phyloP scores from a whole-genome alignment of 2,888 invertebrate species.

The Acanthoscelides obtectus region DNA sequence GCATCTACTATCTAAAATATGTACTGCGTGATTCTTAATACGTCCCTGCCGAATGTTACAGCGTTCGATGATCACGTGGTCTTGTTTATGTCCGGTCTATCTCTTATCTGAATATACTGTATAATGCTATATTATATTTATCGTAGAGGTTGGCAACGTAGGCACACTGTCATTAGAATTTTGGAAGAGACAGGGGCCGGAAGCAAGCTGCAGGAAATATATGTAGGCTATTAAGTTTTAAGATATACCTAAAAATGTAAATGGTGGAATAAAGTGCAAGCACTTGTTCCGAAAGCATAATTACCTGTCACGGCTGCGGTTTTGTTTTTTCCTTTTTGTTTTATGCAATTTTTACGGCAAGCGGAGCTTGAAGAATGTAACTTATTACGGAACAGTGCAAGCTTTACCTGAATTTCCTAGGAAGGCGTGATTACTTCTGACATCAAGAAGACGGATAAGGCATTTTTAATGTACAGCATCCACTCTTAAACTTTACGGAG shows the following conservation, averaged over 20 bases:
- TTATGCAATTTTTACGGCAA: background rate
- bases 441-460: background rate
- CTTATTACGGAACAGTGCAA: background rate
- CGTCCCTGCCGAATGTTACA: too few relatives aligned
- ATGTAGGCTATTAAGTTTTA: background rate
- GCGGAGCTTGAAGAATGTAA: background rate
- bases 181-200: background rate
- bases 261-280: background rate
- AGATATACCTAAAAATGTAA: background rate
- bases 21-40: too few relatives aligned
- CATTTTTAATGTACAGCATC: background rate
- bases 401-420: background rate
- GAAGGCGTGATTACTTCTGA: background rate
- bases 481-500: too few relatives aligned
- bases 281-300: background rate
- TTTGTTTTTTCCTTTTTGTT: too few relatives aligned
- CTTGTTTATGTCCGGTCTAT: too few relatives aligned
- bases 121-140: too few relatives aligned
- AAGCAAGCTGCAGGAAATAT: background rate
- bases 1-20: too few relatives aligned
- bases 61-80: too few relatives aligned
- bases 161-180: background rate
- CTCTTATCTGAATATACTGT: too few relatives aligned
- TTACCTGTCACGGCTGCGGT: background rate
- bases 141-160: background rate